Base-by-base conservation (phyloP, 2,797 vertebrate genomes). In the Sebastes flavidus region DNA sequence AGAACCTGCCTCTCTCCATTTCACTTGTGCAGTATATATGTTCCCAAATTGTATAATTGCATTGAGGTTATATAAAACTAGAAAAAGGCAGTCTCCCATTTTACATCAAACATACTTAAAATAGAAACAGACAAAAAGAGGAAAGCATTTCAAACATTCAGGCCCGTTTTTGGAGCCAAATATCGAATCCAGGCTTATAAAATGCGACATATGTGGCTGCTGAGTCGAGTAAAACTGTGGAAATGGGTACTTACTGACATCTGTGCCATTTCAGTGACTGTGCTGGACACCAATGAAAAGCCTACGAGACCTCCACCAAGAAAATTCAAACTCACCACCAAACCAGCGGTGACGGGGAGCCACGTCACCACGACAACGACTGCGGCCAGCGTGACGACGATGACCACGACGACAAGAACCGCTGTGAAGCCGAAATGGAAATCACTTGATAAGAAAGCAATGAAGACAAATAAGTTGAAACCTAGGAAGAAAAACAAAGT, bases 291-390 rank as follows among this genome's bases (percentile, higher is more conserved):
- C 2, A 87, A 82, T 60, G 91, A 89, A 78, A 94, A 93, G 80
- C 94, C 95, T 3, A 96, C 95, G 1, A 92, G 94, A 83, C 91
- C 95, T 63, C 94, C 94, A 11, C 90, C 82, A 2, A 93, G 87
- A 86, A 94, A 85, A 76, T 70, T 94, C 42, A 94, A 91, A 77
- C 69, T 87, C 49, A 70, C 85, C 77, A 83, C 92, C 79, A 89
- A 87, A 86, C 84, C 74, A 2, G 85, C 76, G 0, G 20, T 10
- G 42, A 91, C 83, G 0, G 83, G 61, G 38, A 78, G 61, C 65
- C 76, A 8, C 42, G 11, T 52, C 46, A 80, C 54, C 75, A 20
- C 85, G 4, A 49, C 72, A 2, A 70, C 72, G 22, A 46, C 81
- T 8, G 34, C 75, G n/a, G 65, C 80, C 34, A 80, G 36, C 30